These are phyloP conservation scores for Siderastrea radians DNA, from an alignment of 92 coral and sea anemone species.

Conservation along the genomic window DNA sequence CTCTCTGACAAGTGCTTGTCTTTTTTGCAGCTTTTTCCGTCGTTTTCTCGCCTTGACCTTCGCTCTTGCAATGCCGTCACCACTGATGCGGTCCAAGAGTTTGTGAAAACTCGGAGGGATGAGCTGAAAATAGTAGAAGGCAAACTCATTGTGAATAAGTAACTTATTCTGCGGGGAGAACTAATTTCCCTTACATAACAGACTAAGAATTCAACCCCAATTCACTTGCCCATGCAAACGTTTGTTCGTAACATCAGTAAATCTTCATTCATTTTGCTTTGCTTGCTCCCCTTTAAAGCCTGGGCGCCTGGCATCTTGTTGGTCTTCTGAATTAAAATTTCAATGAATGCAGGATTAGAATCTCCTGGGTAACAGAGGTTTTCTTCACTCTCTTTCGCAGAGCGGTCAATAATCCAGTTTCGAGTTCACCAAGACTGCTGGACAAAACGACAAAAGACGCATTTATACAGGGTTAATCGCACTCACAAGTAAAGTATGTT, in stretches of 20 bases:
- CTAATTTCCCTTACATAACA: neutral
- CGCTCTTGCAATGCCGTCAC: constrained; percentile 85
- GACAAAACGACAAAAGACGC: too few species aligned
- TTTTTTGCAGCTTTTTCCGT: constrained; percentile 74
- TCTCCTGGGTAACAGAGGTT: too few species aligned
- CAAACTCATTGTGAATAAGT: constrained; percentile 69
- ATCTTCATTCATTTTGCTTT: neutral
- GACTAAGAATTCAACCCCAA: neutral
- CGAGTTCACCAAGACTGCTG: too few species aligned
- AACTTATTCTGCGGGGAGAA: neutral
- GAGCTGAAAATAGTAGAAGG: constrained; percentile 74
- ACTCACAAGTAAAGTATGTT: too few species aligned
- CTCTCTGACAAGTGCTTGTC: constrained; percentile 86
- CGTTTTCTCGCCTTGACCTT: constrained; percentile 81
- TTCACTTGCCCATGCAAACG: neutral
- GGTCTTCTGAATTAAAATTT: too few species aligned
- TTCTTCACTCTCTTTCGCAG: too few species aligned
- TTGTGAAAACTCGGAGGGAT: constrained; percentile 69
- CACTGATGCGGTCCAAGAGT: constrained; percentile 71
- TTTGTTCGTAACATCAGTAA: neutral
- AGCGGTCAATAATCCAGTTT: too few species aligned
- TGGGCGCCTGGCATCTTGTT: too few species aligned
- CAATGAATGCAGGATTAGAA: too few species aligned
- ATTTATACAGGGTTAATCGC: too few species aligned
- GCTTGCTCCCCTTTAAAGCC: neutral